Base-by-base conservation (phyloP, 2,888 invertebrate species). In the Apamea monoglypha region DNA sequence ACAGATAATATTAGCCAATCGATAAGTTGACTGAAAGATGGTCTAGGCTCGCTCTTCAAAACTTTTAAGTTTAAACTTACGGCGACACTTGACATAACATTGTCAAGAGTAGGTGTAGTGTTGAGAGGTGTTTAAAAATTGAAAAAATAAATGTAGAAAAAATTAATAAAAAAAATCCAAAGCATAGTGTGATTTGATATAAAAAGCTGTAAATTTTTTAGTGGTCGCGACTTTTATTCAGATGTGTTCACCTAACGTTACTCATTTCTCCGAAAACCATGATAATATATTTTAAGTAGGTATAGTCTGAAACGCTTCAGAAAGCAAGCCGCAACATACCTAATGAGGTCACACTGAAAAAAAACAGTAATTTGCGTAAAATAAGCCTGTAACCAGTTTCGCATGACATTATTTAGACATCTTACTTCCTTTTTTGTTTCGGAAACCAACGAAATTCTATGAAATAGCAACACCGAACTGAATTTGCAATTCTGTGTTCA, bases 331-430 rank as follows among this genome's bases (percentile, higher is more conserved):
- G 47, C 47, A 32, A 25, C 16, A 25, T 44, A 10, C 25, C 2
- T 18, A 47, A 47, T n/a, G 36, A 29, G 29, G 76, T 53, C 63
- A 36, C 40, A 40, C 25, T 40, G 50, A 64, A 76, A 53, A n/a
- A 47, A 32, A 29, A 14, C 18, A 25, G 29, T 64, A 32, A 76
- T 29, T 76, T 71, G 32, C 81, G 40, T 59, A 50, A 74, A 71
- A 56, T 36, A 40, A 40, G 2, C 32, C n/a, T 16, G 66, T 21
- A 71, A 40, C 16, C 16, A 66, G 25, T 29, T 81, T 50, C 12
- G n/a, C 64, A 53, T 53, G 67, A 75, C 83, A 61, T 61, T 76
- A 80, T 82, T 75, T 61, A 76, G 83, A 82, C 61, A 61, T 76
- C 50, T 53, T 29, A 78, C 14, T 80, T 67, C 66, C 76, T 80